These are phyloP conservation scores for Cotesia typhae DNA, from an alignment of 1,140 invertebrate species.

Conservation along the genomic window DNA sequence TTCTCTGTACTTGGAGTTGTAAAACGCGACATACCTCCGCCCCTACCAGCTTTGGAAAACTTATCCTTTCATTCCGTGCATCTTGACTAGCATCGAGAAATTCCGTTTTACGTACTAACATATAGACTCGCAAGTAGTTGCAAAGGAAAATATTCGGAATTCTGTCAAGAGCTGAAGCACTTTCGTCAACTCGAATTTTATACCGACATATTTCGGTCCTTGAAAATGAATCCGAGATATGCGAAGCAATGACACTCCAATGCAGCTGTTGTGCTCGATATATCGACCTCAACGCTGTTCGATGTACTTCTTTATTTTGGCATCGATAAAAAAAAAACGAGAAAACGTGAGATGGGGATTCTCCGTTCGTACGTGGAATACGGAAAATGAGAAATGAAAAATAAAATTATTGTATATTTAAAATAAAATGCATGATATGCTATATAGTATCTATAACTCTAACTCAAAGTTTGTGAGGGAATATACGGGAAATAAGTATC, in stretches of 20 bases:
- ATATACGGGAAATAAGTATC: not conserved
- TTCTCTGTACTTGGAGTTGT: too few relatives aligned
- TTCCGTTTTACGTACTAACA: constrained; percentile 35
- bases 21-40: not conserved
- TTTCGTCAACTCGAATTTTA: constrained; percentile 3
- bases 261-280: not conserved
- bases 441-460: too few relatives aligned
- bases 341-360: too few relatives aligned
- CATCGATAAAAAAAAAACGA: too few relatives aligned
- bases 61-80: constrained; percentile 28
- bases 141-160: constrained; percentile 52
- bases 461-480: not conserved
- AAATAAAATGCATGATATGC: too few relatives aligned
- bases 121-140: constrained; percentile 43
- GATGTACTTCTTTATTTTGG: too few relatives aligned
- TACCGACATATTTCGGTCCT: constrained; percentile 3
- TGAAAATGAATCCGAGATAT: constrained; percentile 19
- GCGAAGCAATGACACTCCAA: constrained; percentile 10
- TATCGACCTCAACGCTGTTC: too few relatives aligned
- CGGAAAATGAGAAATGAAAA: too few relatives aligned
- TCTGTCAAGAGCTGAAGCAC: constrained; percentile 42
- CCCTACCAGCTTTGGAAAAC: not conserved
- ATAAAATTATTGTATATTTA: too few relatives aligned
- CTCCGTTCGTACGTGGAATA: too few relatives aligned
- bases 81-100: constrained; percentile 37